Percentiles rank a stretch among this genome's conserved stretches.
Conservation (phyloP, 2,888 invertebrate genomes). For the Poecilus cupreus region DNA sequence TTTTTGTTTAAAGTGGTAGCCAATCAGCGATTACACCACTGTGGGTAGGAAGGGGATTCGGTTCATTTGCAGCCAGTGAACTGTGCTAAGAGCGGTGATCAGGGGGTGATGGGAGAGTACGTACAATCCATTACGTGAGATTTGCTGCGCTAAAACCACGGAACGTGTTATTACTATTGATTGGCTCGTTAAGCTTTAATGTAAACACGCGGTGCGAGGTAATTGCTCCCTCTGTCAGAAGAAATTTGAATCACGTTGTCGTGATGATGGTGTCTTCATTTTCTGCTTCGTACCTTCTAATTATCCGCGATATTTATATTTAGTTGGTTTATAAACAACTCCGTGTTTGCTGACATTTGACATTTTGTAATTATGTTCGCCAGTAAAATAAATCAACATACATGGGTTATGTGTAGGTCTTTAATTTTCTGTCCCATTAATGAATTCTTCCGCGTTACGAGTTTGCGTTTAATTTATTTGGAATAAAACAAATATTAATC, state of each 20-base stretch:
- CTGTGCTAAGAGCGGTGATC: background rate
- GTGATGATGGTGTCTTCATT: slow-evolving; percentile 7
- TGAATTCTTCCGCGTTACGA: too few relatives aligned
- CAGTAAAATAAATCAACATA: too few relatives aligned
- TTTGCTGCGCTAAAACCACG: slow-evolving; percentile 47
- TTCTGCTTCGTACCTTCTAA: background rate
- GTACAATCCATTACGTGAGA: slow-evolving; percentile 53
- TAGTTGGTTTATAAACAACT: background rate
- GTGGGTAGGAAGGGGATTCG: background rate
- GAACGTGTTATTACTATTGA: slow-evolving; percentile 57
- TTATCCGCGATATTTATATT: background rate
- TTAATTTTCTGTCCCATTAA: too few relatives aligned
- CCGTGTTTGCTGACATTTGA: slow-evolving; percentile 15
- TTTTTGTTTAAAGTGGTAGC: slow-evolving; percentile 27
- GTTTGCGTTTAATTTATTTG: too few relatives aligned
- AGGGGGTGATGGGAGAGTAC: background rate
- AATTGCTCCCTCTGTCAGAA: slow-evolving; percentile 28
- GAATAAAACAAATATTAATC: too few relatives aligned
- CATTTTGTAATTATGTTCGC: background rate
- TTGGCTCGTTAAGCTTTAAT: slow-evolving; percentile 57
- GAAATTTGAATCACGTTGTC: slow-evolving; percentile 6
- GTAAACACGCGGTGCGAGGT: slow-evolving; percentile 38
- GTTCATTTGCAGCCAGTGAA: slow-evolving; percentile 39
- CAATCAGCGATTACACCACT: slow-evolving; percentile 32
- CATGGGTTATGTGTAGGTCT: too few relatives aligned